Evolutionary conservation across 2,888 invertebrate genomes (phyloP).

Genomic region (Melanophora roralis): DNA sequence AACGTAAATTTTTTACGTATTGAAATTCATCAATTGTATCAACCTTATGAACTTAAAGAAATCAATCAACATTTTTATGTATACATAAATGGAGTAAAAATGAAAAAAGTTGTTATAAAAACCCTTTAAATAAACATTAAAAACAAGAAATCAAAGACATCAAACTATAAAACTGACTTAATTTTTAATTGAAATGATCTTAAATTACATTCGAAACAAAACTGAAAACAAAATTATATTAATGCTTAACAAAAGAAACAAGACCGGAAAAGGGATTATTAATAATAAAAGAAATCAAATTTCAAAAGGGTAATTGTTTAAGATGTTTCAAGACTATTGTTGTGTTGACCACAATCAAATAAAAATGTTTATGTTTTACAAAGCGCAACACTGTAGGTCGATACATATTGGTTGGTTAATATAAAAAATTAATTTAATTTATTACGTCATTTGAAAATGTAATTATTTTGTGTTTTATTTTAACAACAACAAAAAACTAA

Average conservation of each 20-base stretch:
- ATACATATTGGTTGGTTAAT: too few species aligned
- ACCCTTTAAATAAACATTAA: neutral
- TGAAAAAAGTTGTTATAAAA: neutral
- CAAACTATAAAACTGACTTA: neutral
- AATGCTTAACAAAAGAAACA: neutral
- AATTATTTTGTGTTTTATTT: too few species aligned
- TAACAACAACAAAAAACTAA: too few species aligned
- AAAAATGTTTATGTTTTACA: too few species aligned
- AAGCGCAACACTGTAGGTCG: too few species aligned
- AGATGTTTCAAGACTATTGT: neutral
- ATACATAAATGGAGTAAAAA: neutral
- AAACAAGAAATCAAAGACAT: neutral
- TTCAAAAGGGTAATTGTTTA: neutral
- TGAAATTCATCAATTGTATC: too few species aligned
- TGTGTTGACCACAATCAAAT: neutral
- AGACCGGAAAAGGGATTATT: neutral
- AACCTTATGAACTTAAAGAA: neutral
- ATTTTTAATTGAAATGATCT: neutral
- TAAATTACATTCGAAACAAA: neutral
- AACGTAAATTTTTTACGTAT: too few species aligned
- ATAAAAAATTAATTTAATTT: too few species aligned
- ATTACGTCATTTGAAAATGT: too few species aligned
- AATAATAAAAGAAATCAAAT: neutral
- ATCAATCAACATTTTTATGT: constrained; percentile 19
- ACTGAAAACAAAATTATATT: too few species aligned